Conservation (phyloP, 2,888 invertebrate genomes). For the Drosophila borborema region DNA sequence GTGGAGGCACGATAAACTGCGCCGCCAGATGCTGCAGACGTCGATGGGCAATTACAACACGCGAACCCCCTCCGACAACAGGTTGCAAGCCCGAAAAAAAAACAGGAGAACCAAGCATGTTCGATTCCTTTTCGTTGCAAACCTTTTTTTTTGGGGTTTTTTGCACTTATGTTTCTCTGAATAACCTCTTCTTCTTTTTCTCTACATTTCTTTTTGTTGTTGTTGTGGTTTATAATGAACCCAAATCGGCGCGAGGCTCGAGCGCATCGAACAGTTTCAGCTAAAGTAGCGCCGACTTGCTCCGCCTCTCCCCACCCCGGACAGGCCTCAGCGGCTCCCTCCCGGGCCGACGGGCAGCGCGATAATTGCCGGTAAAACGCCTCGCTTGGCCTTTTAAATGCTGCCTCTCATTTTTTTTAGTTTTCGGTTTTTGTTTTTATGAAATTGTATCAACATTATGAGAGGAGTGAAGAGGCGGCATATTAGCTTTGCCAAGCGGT, state of each 20-base stretch:
- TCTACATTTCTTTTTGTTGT: constrained; percentile 33
- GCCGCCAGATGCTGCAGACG: constrained; percentile 73
- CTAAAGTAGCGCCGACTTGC: constrained; percentile 13
- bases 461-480: constrained; percentile 17
- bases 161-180: constrained; percentile 39
- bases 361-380: constrained; percentile 82
- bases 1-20: constrained; percentile 61
- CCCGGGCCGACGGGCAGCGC: constrained; percentile 53
- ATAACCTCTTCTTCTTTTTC: constrained; percentile 21
- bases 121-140: constrained; percentile 23
- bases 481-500: constrained; percentile 7
- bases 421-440: constrained; percentile 38
- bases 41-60: constrained; percentile 75
- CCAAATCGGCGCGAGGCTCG: constrained; percentile 57
- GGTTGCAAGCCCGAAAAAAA: constrained; percentile 22
- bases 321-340: neutral
- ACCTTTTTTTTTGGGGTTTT: constrained; percentile 17
- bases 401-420: constrained; percentile 54
- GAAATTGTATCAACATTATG: constrained; percentile 50
- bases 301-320: neutral
- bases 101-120: constrained; percentile 26
- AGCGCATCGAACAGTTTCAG: constrained; percentile 30
- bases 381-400: constrained; percentile 80
- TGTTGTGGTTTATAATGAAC: constrained; percentile 72
- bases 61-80: constrained; percentile 66